phyloP scores from a whole-genome alignment of 2,888 invertebrate species.

The Lepidochitona cinerea region DNA sequence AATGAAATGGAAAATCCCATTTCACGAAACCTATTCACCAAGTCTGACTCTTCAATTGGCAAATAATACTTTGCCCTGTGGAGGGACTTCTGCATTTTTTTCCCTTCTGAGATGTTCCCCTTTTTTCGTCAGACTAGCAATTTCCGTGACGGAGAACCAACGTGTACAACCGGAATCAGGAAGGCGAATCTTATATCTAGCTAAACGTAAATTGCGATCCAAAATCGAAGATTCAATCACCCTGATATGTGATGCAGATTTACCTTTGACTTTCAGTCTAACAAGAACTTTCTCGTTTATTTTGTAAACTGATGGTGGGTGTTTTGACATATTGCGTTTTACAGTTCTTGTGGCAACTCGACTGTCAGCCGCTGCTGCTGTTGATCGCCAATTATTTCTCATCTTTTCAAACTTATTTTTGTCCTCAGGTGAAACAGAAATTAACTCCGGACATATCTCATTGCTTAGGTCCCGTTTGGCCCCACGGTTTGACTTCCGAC shows the following conservation, averaged over 20 bases:
- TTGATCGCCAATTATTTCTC: background rate
- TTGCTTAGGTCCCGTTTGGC: background rate
- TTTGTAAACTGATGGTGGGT: background rate
- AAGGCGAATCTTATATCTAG: background rate
- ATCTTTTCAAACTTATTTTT: background rate
- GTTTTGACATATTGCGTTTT: background rate
- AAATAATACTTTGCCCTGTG: background rate
- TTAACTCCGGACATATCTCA: background rate
- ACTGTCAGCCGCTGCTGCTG: background rate
- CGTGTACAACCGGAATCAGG: background rate
- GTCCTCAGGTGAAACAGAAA: background rate
- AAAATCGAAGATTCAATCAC: background rate
- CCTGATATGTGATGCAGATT: background rate
- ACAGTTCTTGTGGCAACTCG: background rate
- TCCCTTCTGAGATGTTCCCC: background rate
- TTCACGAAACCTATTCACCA: background rate
- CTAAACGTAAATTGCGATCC: background rate
- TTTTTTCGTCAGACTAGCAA: background rate
- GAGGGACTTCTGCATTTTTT: background rate
- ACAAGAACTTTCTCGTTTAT: background rate
- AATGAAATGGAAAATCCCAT: background rate
- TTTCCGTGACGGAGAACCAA: background rate
- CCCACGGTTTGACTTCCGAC: background rate
- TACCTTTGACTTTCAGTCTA: background rate
- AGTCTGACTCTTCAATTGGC: background rate